Base-by-base conservation (phyloP, 2,113 vertebrate genomes). In the Parotia lawesii region DNA sequence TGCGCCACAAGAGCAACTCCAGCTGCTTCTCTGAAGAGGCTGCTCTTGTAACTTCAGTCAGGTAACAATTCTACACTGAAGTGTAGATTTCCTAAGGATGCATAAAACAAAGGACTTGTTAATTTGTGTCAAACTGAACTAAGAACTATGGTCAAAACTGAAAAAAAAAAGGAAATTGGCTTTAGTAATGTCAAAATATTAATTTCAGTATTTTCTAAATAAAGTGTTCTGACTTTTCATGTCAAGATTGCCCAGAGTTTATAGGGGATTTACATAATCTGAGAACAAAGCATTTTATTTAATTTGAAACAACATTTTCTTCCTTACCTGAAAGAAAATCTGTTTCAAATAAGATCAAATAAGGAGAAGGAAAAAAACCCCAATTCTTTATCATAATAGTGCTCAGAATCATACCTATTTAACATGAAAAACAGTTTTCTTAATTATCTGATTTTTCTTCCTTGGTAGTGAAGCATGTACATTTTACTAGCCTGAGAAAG, bases 351-450 rank as follows among this genome's bases (percentile, higher is more conserved):
- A 31, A 77, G 40, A 71, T 72, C 37, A 76, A 28, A n/a, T 24
- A 37, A 2, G 5, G 5, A 24, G 6, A 2, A 9, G 15, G 13
- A 24, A 60, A 74, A 14, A 64, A 6, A 3, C 2, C 0, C 3
- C 10, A 42, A 31, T 20, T 53, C 16, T 71, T 57, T 89, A 31
- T 92, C 44, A 35, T 24, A 82, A 23, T 35, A 61, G 24, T 53
- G 9, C 6, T 81, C 17, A 44, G 65, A 90, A 54, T 11, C 2
- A 5, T 53, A 44, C 40, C 13, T 69, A 11, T 53, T 84, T 51
- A 82, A 69, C 7, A 85, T 44, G 44, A 75, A 75, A 82, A 87
- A 6, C 1, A 20, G 6, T 72, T 78, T 86, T n/a, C 33, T 54
- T 65, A 53, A 25, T 85, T 61, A 47, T 85, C 65, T 81, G 5